Evolutionary conservation across 2,888 invertebrate species (phyloP), one percentile per base, ranked within the genome.

Genomic region (Erynnis tages): DNA sequence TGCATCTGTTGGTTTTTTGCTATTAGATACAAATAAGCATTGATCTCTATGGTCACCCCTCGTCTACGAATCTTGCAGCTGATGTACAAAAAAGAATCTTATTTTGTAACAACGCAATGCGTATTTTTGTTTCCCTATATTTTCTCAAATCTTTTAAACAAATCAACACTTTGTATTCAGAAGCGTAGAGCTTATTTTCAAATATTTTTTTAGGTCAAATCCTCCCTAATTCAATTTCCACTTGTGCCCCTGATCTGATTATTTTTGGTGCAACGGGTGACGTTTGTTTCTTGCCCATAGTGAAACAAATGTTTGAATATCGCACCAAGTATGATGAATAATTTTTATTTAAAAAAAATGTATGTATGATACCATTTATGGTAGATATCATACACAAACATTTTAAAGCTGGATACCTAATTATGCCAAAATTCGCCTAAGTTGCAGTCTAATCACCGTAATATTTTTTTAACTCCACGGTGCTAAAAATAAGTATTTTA

Each of bases 1-100:
- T 87, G 73, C 88, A 89, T 87, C 88, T 89, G 88, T 82, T 86
- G 84, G 74, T 84, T 86, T 87, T 87, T 79, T 84, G 76, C 80
- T 82, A 87, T 87, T 85, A 88, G 78, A 81, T 79, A 79, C 85
- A 85, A 85, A 87, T 85, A 86, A 80, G 76, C 81, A 82, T 79
- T 83, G 85, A 84, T 82, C 80, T 75, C 65, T 55, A 68, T 68
- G 71, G 70, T 72, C 77, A 71, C 80, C 79, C 80, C 68, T 69
- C 59, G 59, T 59, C 60, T 59, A 45, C 6, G 8, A 27, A 40
- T 11, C 17, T 6, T n/a, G n/a, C 34, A 17, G 11, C 32, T 50
- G 43, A 27, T 43, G 7, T 47, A 8, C 56, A 16, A 65, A 50
- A 54, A 23, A 60, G 53, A 27, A 54, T 62, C 57, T 55, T 63